phyloP scores from a whole-genome alignment of 2,113 vertebrate genomes.

The Trichomycterus rosablanca region DNA sequence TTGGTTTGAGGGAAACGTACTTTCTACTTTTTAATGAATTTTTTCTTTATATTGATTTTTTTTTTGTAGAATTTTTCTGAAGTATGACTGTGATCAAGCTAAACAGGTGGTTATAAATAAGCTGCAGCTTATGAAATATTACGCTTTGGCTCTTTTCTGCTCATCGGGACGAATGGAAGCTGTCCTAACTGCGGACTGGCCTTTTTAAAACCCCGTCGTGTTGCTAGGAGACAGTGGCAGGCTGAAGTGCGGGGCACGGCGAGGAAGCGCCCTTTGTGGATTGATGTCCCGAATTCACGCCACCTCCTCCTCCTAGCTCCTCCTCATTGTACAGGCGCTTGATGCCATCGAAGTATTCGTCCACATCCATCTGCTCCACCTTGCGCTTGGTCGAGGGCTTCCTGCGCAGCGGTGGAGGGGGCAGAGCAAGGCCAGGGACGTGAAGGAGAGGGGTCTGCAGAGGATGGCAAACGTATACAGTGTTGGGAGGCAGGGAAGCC shows the following conservation, averaged over 20 bases:
- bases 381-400: slow-evolving; percentile 90
- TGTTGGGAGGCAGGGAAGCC: slow-evolving; percentile 84
- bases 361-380: slow-evolving; percentile 96
- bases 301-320: slow-evolving; percentile 57
- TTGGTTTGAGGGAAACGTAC: slow-evolving; percentile 9
- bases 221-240: slow-evolving; percentile 77
- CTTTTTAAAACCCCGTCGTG: too few relatives aligned
- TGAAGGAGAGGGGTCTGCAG: slow-evolving; percentile 64
- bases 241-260: slow-evolving; percentile 89
- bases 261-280: slow-evolving; percentile 71
- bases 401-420: slow-evolving; percentile 52
- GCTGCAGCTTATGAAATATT: slow-evolving; percentile 62
- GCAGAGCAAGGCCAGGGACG: slow-evolving; percentile 51
- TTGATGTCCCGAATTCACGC: slow-evolving; percentile 60
- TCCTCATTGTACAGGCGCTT: slow-evolving; percentile 96
- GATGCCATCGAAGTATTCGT: slow-evolving; percentile 93
- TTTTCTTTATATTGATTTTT: slow-evolving; percentile 60
- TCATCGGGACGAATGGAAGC: slow-evolving; percentile 57
- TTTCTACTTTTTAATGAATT: slow-evolving; percentile 66
- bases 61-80: slow-evolving; percentile 56
- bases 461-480: slow-evolving; percentile 95
- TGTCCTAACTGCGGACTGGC: slow-evolving; percentile 44
- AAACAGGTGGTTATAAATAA: too few relatives aligned
- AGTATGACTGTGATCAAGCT: too few relatives aligned
- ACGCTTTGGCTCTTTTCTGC: slow-evolving; percentile 70